Percentiles rank a stretch among this genome's conserved stretches.
These are phyloP conservation scores for Dorcus hopei DNA, from an alignment of 2,888 invertebrate genomes.

Conservation along the genomic window DNA sequence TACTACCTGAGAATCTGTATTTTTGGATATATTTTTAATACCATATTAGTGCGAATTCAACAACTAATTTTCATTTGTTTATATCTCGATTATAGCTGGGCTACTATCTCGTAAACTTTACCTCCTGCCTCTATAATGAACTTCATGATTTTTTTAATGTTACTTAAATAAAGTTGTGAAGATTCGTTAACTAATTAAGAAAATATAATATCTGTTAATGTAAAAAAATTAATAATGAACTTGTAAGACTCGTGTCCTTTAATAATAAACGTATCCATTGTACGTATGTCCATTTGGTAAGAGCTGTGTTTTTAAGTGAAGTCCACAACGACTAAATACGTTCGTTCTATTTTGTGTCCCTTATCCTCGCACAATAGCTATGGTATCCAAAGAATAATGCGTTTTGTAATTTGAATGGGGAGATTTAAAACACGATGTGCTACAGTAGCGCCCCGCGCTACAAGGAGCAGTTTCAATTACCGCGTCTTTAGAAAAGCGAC, in stretches of 20 bases:
- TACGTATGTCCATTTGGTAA: too few relatives aligned
- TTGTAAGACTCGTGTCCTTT: neutral
- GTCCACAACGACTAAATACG: too few relatives aligned
- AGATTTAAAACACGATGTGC: constrained; percentile 39
- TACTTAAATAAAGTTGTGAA: too few relatives aligned
- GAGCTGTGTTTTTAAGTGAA: too few relatives aligned
- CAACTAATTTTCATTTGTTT: neutral
- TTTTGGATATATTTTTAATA: constrained; percentile 16
- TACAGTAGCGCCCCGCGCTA: constrained; percentile 21
- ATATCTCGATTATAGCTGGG: neutral
- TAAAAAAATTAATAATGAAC: neutral
- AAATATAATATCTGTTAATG: neutral
- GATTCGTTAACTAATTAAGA: neutral
- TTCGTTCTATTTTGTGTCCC: neutral
- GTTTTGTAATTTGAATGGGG: constrained; percentile 44
- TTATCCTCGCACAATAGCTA: neutral
- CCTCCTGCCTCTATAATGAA: neutral
- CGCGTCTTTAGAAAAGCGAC: constrained; percentile 45
- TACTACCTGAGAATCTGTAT: constrained; percentile 22
- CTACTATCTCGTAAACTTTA: neutral
- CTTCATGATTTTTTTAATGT: too few relatives aligned
- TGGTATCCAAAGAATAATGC: constrained; percentile 25
- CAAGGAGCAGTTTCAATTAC: constrained; percentile 47
- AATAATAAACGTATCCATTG: too few relatives aligned
- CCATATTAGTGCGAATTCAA: neutral